Percentiles rank a stretch among this genome's conserved stretches.
These are phyloP conservation scores for Lamprotornis superbus DNA, from an alignment of 2,113 vertebrate species.

Conservation along the genomic window DNA sequence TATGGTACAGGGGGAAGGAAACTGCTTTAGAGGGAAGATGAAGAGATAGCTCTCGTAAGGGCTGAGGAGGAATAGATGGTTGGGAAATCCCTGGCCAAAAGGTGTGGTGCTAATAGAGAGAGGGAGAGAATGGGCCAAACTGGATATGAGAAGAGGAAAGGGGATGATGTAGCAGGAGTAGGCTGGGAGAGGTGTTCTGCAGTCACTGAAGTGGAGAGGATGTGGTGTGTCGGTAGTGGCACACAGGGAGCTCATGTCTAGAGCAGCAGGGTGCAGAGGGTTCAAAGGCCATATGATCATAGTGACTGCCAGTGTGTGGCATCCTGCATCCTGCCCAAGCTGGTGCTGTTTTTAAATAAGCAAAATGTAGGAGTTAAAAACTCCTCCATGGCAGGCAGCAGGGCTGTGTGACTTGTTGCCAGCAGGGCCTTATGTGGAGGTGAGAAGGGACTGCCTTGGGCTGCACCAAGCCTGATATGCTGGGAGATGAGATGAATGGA, in stretches of 20 bases:
- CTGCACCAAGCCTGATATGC: accelerated
- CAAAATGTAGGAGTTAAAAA: not conserved
- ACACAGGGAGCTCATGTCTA: accelerated
- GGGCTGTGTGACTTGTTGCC: not conserved
- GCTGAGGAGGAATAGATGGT: not conserved
- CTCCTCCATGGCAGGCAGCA: not conserved
- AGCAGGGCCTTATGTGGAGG: accelerated
- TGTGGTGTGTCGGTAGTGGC: not conserved
- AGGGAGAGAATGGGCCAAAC: not conserved
- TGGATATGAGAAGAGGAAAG: not conserved
- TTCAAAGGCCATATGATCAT: not conserved
- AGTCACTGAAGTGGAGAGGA: not conserved
- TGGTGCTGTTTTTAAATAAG: not conserved
- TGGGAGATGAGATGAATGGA: not conserved
- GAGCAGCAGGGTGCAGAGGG: not conserved
- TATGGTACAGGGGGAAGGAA: not conserved
- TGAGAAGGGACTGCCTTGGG: not conserved
- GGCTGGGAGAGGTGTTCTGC: not conserved
- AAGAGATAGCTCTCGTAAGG: not conserved
- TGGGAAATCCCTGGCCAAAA: not conserved
- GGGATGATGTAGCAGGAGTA: not conserved
- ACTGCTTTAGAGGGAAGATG: not conserved
- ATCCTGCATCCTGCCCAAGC: not conserved
- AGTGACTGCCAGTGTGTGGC: accelerated
- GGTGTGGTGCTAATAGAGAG: not conserved